These are phyloP conservation scores for Australoheros facetus DNA, from an alignment of 2,797 vertebrate genomes.

Conservation along the genomic window DNA sequence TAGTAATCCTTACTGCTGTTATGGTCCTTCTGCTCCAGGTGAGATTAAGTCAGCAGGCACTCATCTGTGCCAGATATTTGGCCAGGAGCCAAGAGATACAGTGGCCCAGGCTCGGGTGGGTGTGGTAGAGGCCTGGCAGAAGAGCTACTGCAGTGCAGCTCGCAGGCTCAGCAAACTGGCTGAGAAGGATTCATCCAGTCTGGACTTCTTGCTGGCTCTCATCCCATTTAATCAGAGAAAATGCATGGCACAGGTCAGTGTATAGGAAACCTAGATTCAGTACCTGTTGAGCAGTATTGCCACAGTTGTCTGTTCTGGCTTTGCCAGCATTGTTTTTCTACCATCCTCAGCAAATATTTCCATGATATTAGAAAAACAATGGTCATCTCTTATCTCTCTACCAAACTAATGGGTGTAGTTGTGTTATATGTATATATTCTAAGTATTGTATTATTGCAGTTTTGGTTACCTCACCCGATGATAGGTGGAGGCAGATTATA, in stretches of 20 bases:
- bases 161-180: constrained; percentile 82
- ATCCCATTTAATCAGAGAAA: constrained; percentile 79
- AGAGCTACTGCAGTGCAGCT: constrained; percentile 74
- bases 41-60: constrained; percentile 80
- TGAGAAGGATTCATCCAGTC: constrained; percentile 75
- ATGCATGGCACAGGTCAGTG: constrained; percentile 84
- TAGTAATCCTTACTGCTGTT: constrained; percentile 20
- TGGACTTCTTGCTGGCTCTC: constrained; percentile 85
- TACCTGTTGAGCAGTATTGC: not conserved
- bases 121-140: constrained; percentile 85
- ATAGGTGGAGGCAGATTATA: too few relatives aligned
- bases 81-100: constrained; percentile 75
- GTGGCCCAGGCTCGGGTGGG: constrained; percentile 83
- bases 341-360: not conserved
- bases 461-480: too few relatives aligned
- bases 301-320: not conserved
- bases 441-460: too few relatives aligned
- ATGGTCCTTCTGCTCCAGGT: constrained; percentile 71
- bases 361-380: not conserved
- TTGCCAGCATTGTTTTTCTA: not conserved
- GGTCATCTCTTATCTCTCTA: not conserved
- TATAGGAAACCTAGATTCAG: not conserved
- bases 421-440: not conserved
- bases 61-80: constrained; percentile 84
- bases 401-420: not conserved